Base-by-base conservation (phyloP, 2,113 vertebrate genomes). In the Hippopotamus amphibius region DNA sequence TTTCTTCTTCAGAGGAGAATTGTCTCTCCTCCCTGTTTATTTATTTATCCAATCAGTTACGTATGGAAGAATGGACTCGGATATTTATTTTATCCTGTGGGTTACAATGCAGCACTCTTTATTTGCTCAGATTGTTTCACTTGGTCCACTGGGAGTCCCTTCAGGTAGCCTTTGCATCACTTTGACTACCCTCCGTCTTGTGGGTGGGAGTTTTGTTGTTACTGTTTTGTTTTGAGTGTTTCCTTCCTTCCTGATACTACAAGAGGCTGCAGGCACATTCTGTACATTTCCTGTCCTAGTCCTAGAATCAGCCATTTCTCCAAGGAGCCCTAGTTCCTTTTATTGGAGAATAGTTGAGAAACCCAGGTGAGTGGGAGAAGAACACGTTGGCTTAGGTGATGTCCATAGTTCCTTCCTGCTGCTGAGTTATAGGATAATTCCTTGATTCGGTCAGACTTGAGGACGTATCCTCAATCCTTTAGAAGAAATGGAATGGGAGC, bases 111-210 rank as follows among this genome's bases (percentile, higher is more conserved):
- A 46, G 22, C 7, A 15, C 28, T 48, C 5, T 37, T 37, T 4
- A 4, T 87, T 41, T 19, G 13, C 48, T n/a, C 21, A 3, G 0
- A 33, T 88, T 53, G 41, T 41, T 41, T 13, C 13, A 43, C 19
- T 59, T n/a, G 66, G n/a, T 61, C 33, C 65, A 12, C 0, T 24
- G 43, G 43, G 69, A 53, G 16, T 46, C 41, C 92, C 24, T 17
- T 33, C 17, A 13, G 5, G 17, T 13, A 65, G 26, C 21, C 46
- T 10, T 53, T 13, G 2, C 30, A 14, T 50, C 57, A 37, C 30
- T 65, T 19, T 14, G 59, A 63, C 50, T 85, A 19, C 8, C 24
- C 2, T 33, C 46, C 1, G 0, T 48, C n/a, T 1, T 3, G 7
- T 17, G 22, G 46, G 8, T 7, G 30, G 9, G 33, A 37, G 55